Base-by-base conservation (phyloP, 2,113 vertebrate genomes). In the Lophotis ruficrista region DNA sequence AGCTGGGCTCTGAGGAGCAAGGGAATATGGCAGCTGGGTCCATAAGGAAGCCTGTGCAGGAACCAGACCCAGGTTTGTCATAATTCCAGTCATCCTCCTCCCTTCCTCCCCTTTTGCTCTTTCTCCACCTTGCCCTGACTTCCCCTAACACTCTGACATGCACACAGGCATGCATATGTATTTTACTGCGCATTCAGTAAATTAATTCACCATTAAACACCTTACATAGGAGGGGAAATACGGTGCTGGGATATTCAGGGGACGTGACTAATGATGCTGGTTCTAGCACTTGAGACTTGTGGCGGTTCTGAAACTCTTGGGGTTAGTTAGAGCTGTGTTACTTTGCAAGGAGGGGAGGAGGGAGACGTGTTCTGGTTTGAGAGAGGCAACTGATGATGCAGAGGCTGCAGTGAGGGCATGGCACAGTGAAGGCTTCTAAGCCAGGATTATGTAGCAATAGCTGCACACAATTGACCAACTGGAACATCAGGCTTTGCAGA, bases 401-500 rank as follows among this genome's bases (percentile, higher is more conserved):
- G 58, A 84, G 22, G 43, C 28, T 79, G 69, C 69, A 82, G 38
- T 0, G 0, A 60, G 53, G 20, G 47, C 45, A 48, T 48, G 69
- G 47, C 53, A 84, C 37, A 51, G 48, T 4, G 38, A 69, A 82
- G 61, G 15, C 35, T 93, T 66, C 47, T 50, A 62, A 65, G 19
- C n/a, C 33, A 56, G 33, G 31, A 72, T n/a, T 48, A 30, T 20
- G 13, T 60, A 47, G 54, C 58, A 72, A 66, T 24, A 51, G 50
- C 47, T 91, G 24, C 45, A 71, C 75, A 11, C 33, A 60, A 28
- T 0, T 77, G 87, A 50, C n/a, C 71, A 60, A 75, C 76, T 75
- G 51, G 68, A 90, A 76, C 37, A 72, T 87, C 76, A 89, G 83
- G 53, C 83, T 94, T 76, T 89, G 73, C 83, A 95, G 53, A 93